Evolutionary conservation across 2,888 invertebrate species (phyloP).

Genomic region (Nymphalis c-album): DNA sequence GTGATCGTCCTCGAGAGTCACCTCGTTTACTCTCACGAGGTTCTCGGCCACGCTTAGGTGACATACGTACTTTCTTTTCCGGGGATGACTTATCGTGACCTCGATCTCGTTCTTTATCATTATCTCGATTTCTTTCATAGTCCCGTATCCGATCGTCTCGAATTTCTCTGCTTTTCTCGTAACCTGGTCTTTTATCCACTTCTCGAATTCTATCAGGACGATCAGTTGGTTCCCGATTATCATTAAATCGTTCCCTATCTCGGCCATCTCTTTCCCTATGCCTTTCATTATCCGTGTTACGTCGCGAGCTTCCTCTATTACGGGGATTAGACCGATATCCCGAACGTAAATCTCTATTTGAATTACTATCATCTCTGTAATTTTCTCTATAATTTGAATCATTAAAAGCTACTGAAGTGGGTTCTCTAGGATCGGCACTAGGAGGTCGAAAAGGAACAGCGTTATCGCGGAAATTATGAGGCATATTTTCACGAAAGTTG

Average conservation of each 20-base stretch:
- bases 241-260: conserved; percentile 67
- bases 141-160: conserved; percentile 59
- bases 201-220: conserved; percentile 71
- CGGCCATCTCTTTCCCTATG: conserved; percentile 71
- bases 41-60: conserved; percentile 70
- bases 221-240: conserved; percentile 66
- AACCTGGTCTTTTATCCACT: conserved; percentile 56
- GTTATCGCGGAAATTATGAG: conserved; percentile 66
- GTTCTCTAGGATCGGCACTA: conserved; percentile 66
- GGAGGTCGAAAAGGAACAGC: conserved; percentile 65
- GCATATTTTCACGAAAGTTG: conserved; percentile 63
- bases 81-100: conserved; percentile 69
- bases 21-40: conserved; percentile 69
- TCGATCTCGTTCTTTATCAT: conserved; percentile 69
- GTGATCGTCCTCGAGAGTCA: conserved; percentile 71
- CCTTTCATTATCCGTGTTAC: conserved; percentile 65
- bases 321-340: conserved; percentile 60
- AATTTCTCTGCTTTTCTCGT: conserved; percentile 60
- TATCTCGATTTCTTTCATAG: conserved; percentile 56
- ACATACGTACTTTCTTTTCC: conserved; percentile 63
- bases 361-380: conserved; percentile 63
- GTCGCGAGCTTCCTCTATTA: conserved; percentile 61
- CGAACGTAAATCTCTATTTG: conserved; percentile 58
- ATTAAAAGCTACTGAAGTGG: conserved; percentile 57
- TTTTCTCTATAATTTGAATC: conserved; percentile 70